A percentile compares a stretch with the other conserved stretches of the same genome.
Evolutionary conservation across 1,140 invertebrate species (phyloP).

Genomic region (Drosophila subobscura): DNA sequence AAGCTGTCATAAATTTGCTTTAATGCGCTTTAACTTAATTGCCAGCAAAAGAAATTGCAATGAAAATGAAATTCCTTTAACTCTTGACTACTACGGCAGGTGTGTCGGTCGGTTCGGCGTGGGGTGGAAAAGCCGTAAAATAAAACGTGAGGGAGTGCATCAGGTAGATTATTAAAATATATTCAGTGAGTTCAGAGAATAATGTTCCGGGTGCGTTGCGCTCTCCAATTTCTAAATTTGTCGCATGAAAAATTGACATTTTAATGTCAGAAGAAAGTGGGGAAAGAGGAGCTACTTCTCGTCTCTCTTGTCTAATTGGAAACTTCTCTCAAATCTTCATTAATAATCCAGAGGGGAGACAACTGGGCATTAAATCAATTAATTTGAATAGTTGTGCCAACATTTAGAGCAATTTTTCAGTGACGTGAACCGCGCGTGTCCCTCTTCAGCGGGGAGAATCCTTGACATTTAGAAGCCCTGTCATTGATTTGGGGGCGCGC

Average conservation of each 20-base stretch:
- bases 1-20: constrained; percentile 82
- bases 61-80: constrained; percentile 68
- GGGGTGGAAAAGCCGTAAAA: constrained; percentile 50
- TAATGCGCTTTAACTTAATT: constrained; percentile 82
- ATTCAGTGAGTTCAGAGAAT: constrained; percentile 12
- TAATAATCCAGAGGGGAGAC: constrained; percentile 56
- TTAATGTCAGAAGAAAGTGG: constrained; percentile 24
- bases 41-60: constrained; percentile 63
- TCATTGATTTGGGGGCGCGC: constrained; percentile 12
- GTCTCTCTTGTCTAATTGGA: constrained; percentile 72
- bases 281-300: constrained; percentile 4
- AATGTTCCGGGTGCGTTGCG: not conserved
- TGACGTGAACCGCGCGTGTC: constrained; percentile 48
- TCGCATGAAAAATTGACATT: constrained; percentile 64
- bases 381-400: constrained; percentile 80
- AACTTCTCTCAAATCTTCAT: constrained; percentile 70
- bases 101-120: constrained; percentile 39
- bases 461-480: constrained; percentile 30
- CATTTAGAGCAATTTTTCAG: constrained; percentile 74
- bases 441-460: constrained; percentile 2
- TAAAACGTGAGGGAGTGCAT: constrained; percentile 47
- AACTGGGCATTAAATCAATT: constrained; percentile 71
- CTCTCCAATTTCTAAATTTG: constrained; percentile 45
- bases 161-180: constrained; percentile 75
- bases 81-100: constrained; percentile 31